Evolutionary conservation across 64 coral and sea anemone genomes (phyloP).

Genomic region (Trachythela sp.): DNA sequence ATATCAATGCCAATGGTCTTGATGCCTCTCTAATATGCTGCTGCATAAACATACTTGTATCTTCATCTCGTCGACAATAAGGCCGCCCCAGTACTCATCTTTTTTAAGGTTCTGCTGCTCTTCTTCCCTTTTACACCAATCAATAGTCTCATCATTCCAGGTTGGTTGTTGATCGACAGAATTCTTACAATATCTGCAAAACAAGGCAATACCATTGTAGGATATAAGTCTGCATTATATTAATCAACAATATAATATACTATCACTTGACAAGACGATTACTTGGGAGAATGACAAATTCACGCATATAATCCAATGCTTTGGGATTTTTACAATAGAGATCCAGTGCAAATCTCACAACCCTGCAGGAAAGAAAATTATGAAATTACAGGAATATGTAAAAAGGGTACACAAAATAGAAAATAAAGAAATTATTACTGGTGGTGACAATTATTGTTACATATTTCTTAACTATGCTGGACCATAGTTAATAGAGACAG

Average conservation of each 20-base stretch:
- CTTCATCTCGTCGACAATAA: constrained; percentile 22
- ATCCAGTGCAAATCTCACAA: constrained; percentile 12
- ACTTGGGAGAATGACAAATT: constrained; percentile 32
- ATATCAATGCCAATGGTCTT: no score
- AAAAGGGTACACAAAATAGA: no score
- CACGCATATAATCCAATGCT: constrained; percentile 13
- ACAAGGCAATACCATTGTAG: background rate
- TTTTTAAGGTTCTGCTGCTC: background rate
- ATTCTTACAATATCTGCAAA: constrained; percentile 35
- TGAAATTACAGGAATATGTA: background rate
- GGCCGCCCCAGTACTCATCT: constrained; percentile 23
- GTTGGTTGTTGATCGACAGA: constrained; percentile 7
- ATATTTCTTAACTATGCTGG: no score
- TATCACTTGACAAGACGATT: constrained; percentile 15
- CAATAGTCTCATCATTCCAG: constrained; percentile 7
- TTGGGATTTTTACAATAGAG: constrained; percentile 19
- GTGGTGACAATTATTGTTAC: no score
- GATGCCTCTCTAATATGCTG: no score
- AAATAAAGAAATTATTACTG: background rate
- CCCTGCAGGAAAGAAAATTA: background rate
- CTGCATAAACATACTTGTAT: background rate
- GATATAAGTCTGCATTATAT: background rate
- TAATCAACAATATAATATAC: background rate
- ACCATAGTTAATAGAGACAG: no score
- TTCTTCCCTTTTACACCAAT: constrained; percentile 23